Evolutionary conservation across 1,140 invertebrate genomes (phyloP), one percentile per base, ranked within the genome.

Genomic region (Lordiphosa stackelbergi): DNA sequence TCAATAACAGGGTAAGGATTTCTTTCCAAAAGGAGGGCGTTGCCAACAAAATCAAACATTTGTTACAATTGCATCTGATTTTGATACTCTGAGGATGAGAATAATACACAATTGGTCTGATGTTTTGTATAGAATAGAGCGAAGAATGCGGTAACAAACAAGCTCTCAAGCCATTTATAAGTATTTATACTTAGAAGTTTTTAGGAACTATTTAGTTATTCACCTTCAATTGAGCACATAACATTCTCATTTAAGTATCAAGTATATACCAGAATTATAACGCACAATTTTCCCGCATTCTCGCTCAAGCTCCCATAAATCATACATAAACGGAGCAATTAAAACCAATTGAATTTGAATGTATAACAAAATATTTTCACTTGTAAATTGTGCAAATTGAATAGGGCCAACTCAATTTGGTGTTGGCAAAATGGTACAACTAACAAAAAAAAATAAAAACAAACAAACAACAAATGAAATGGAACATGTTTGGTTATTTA

Each of bases 401-500:
- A 69, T 61, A 49, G 66, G 49, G 22, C 45, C 60, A 68, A 69
- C 59, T 68, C 49, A 69, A 69, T 69, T 69, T 69, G 36, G 35
- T 36, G 36, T 37, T 9, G 7, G 49, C 49, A 46, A 51, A 52
- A 49, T 22, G 19, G 7, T 2, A 37, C 6, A 51, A 58, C 45
- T 41, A 45, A 38, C 28, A 5, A 28, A 13, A 11, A 12, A 19
- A 7, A 43, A 10, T 4, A 38, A 31, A 6, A 45, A 34, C 16
- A 19, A 19, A 19, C 19, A 19, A 19, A 19, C 19, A 54, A 13
- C 8, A 40, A 12, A 51, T 49, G 36, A 47, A 54, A 1, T 55
- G 24, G 22, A 51, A 47, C 35, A 13, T 61, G 42, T 47, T 58
- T 52, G 43, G 40, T 24, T 46, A 54, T 55, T 74, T 51, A 57